Evolutionary conservation across 2,113 vertebrate species (phyloP).

Genomic region (Lepisosteus oculatus): DNA sequence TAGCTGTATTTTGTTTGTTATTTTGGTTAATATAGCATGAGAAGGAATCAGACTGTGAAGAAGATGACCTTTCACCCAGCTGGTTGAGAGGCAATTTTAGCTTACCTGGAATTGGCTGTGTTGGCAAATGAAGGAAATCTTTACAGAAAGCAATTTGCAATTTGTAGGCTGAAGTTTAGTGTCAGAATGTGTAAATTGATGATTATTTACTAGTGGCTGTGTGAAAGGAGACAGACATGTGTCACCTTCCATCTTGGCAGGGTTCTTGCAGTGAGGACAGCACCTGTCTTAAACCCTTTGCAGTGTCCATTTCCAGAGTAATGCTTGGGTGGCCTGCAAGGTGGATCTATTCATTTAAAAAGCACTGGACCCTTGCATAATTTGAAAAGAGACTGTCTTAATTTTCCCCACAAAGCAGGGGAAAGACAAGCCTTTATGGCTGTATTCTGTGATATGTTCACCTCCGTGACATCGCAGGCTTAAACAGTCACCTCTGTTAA

Average conservation of each 20-base stretch:
- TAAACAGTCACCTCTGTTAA: background rate
- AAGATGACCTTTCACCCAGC: too few relatives aligned
- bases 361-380: slow-evolving; percentile 10
- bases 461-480: slow-evolving; percentile 1
- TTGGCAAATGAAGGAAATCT: slow-evolving; percentile 49
- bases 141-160: slow-evolving; percentile 56
- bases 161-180: slow-evolving; percentile 40
- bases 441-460: slow-evolving; percentile 7
- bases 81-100: slow-evolving; percentile 53
- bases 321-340: slow-evolving; percentile 31
- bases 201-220: slow-evolving; percentile 56
- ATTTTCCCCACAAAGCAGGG: slow-evolving; percentile 17
- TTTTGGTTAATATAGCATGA: too few relatives aligned
- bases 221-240: slow-evolving; percentile 43
- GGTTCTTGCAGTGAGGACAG: slow-evolving; percentile 25
- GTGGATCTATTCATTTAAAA: slow-evolving; percentile 41
- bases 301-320: slow-evolving; percentile 34
- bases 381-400: background rate
- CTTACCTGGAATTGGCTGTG: slow-evolving; percentile 35
- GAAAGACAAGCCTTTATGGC: slow-evolving; percentile 23
- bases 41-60: too few relatives aligned
- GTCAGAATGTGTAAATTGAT: slow-evolving; percentile 53
- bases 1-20: too few relatives aligned
- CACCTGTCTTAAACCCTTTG: slow-evolving; percentile 35
- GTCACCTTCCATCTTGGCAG: slow-evolving; percentile 41